Conservation (phyloP, 2,888 invertebrate species). For the Cryptocheilus praepositus region DNA sequence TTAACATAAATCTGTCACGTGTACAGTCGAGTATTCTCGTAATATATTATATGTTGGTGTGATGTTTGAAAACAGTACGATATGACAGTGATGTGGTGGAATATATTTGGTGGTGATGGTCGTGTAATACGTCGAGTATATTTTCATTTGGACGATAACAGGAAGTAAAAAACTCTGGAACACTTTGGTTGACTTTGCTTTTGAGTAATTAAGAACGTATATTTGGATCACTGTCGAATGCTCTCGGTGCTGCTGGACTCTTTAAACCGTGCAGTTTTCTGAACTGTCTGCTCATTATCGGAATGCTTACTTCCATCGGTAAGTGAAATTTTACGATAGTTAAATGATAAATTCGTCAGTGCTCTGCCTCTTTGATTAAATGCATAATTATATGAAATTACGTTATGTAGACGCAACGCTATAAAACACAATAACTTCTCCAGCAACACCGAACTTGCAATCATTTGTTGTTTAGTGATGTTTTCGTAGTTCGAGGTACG, state of each 20-base stretch:
- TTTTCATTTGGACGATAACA: slow-evolving; percentile 45
- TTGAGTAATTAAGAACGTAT: slow-evolving; percentile 50
- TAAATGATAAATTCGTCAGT: too few relatives aligned
- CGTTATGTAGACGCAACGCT: too few relatives aligned
- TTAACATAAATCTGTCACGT: too few relatives aligned
- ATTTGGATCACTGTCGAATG: slow-evolving; percentile 39
- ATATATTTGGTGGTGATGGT: slow-evolving; percentile 71
- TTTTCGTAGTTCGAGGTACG: slow-evolving; percentile 60
- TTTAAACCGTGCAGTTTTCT: background rate
- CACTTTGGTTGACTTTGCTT: slow-evolving; percentile 42
- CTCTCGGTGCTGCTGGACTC: slow-evolving; percentile 30
- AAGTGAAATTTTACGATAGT: too few relatives aligned
- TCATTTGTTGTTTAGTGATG: slow-evolving; percentile 56
- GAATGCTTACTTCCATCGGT: too few relatives aligned
- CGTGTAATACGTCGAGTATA: slow-evolving; percentile 63
- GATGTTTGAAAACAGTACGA: slow-evolving; percentile 19
- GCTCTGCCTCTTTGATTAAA: too few relatives aligned
- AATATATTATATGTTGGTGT: too few relatives aligned
- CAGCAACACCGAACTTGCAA: slow-evolving; percentile 49
- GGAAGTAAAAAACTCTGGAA: slow-evolving; percentile 33
- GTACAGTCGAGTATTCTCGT: too few relatives aligned
- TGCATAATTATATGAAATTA: too few relatives aligned
- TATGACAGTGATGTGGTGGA: slow-evolving; percentile 41
- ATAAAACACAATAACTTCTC: background rate
- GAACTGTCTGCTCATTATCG: background rate